phyloP scores from a whole-genome alignment of 2,797 vertebrate genomes.

The Muraenolepis orangiensis region DNA sequence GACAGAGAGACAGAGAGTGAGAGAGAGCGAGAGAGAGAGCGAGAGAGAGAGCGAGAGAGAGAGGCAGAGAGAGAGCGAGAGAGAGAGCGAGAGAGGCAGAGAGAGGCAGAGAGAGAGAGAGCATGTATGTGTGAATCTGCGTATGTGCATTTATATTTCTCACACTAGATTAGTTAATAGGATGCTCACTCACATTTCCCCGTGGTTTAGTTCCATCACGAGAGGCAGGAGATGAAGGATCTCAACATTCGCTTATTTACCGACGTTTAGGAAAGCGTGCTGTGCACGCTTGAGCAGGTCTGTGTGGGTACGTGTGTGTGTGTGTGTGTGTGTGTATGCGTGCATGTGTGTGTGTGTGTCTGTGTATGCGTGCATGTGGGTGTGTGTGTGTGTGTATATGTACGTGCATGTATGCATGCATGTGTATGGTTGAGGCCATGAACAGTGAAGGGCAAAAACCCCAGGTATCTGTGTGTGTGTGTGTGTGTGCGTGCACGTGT shows the following conservation, averaged over 20 bases:
- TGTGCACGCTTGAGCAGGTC: not conserved
- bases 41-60: slow-evolving; percentile 39
- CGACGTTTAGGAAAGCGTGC: slow-evolving; percentile 25
- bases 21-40: slow-evolving; percentile 21
- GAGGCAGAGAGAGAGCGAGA: slow-evolving; percentile 37
- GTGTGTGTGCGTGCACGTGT: too few relatives aligned
- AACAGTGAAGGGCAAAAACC: too few relatives aligned
- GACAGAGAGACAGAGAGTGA: slow-evolving; percentile 34
- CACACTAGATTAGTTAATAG: slow-evolving; percentile 62
- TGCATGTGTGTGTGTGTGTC: slow-evolving; percentile 11
- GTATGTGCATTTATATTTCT: slow-evolving; percentile 36
- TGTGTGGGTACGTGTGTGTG: too few relatives aligned
- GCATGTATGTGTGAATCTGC: slow-evolving; percentile 1
- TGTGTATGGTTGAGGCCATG: too few relatives aligned
- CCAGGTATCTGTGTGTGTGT: too few relatives aligned
- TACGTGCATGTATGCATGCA: slow-evolving; percentile 12
- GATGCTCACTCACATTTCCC: slow-evolving; percentile 48
- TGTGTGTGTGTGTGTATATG: not conserved
- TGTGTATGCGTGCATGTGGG: not conserved
- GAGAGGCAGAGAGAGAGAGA: too few relatives aligned
- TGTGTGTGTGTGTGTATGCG: not conserved
- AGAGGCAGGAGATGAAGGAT: slow-evolving; percentile 47
- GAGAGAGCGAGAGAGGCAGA: slow-evolving; percentile 24
- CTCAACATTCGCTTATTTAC: slow-evolving; percentile 33
- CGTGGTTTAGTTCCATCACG: slow-evolving; percentile 49